Conservation (phyloP, 1,140 invertebrate genomes). For the Ptiloglossa arizonensis region DNA sequence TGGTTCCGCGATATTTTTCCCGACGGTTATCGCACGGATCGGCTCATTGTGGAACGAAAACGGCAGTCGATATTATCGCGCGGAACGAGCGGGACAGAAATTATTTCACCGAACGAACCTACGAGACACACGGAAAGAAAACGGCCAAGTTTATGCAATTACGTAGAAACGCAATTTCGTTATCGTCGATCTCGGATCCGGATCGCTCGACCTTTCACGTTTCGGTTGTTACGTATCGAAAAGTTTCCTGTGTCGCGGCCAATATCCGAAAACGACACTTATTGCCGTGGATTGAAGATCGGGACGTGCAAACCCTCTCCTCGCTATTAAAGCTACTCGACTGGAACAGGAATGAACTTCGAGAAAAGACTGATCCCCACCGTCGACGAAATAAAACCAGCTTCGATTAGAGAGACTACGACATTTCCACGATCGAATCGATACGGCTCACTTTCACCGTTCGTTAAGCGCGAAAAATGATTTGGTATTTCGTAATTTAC, state of each 20-base stretch:
- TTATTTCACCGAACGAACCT: neutral
- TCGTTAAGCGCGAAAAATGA: no score
- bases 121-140: neutral
- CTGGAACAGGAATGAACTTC: conserved; percentile 1
- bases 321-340: conserved; percentile 6
- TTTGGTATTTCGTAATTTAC: no score
- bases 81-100: neutral
- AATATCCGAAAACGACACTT: conserved; percentile 38
- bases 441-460: no score
- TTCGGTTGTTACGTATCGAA: conserved; percentile 25
- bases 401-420: neutral
- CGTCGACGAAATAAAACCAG: neutral
- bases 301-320: conserved; percentile 9
- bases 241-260: neutral
- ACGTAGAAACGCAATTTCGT: neutral
- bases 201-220: conserved; percentile 23
- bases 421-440: no score
- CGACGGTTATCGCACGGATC: conserved; percentile 1
- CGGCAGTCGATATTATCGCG: neutral
- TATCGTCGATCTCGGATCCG: conserved; percentile 9
- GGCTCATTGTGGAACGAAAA: neutral
- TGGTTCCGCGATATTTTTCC: neutral
- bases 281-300: conserved; percentile 17
- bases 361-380: neutral
- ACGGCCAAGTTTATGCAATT: conserved; percentile 2